Evolutionary conservation across 2,113 vertebrate genomes (phyloP).

Genomic region (Taurulus bubalis): DNA sequence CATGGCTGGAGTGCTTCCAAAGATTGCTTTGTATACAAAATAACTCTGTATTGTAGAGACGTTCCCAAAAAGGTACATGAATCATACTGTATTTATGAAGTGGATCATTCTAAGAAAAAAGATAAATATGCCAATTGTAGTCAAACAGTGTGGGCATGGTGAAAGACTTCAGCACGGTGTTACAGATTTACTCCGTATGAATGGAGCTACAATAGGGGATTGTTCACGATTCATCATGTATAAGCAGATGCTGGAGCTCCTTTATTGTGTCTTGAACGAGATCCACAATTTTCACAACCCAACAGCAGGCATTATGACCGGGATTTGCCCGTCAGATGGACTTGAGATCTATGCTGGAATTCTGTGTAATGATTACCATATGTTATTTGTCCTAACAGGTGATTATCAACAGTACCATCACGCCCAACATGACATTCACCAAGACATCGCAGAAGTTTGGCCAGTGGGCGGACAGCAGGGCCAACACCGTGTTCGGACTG

Average conservation of each 20-base stretch:
- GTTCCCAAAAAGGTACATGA: neutral
- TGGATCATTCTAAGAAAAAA: neutral
- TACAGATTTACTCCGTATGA: slow-evolving; percentile 19
- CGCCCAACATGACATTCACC: slow-evolving; percentile 98
- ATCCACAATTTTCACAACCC: neutral
- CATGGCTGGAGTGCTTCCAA: neutral
- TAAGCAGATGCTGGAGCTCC: slow-evolving; percentile 19
- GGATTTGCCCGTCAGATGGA: neutral
- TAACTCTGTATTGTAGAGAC: neutral
- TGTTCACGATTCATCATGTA: slow-evolving; percentile 43
- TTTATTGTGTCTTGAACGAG: neutral
- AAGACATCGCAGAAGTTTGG: slow-evolving; percentile 98
- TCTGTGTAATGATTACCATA: neutral
- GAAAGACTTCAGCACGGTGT: neutral
- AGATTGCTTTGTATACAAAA: neutral
- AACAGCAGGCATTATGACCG: neutral
- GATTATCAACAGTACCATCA: slow-evolving; percentile 99
- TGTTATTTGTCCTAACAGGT: slow-evolving; percentile 82
- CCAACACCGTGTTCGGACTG: slow-evolving; percentile 96
- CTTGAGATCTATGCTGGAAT: neutral
- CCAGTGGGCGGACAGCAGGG: slow-evolving; percentile 98
- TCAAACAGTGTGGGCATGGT: slow-evolving; percentile 11
- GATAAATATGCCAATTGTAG: neutral
- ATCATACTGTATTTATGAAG: slow-evolving; percentile 6
- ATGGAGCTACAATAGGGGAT: slow-evolving; percentile 22